These are phyloP conservation scores for Pollicipes pollicipes DNA, from an alignment of 1,140 invertebrate genomes.

Conservation along the genomic window DNA sequence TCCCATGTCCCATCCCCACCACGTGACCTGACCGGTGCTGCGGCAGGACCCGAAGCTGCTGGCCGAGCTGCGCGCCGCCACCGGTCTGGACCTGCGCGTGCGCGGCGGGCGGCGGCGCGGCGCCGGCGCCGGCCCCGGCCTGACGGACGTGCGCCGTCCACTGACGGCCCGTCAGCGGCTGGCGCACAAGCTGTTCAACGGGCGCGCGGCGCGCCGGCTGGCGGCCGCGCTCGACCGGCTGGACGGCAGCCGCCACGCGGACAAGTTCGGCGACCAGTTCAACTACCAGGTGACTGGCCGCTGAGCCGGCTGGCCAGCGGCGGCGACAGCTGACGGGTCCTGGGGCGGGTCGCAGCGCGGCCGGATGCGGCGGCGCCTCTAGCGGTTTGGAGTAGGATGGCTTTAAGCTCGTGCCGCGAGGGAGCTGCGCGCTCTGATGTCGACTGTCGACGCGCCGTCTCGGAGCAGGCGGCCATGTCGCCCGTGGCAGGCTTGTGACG, in stretches of 20 bases:
- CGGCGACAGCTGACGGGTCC: too few relatives aligned
- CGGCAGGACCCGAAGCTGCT: slow-evolving; percentile 40
- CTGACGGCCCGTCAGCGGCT: not conserved
- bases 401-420: too few relatives aligned
- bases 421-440: too few relatives aligned
- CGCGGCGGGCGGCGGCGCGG: slow-evolving; percentile 10
- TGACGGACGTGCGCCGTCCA: not conserved
- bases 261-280: not conserved
- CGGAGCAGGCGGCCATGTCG: too few relatives aligned
- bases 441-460: too few relatives aligned
- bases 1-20: too few relatives aligned
- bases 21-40: slow-evolving; percentile 24
- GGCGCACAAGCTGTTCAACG: not conserved
- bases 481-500: too few relatives aligned
- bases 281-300: not conserved
- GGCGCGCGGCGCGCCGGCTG: not conserved
- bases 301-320: not conserved
- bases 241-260: not conserved
- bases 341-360: too few relatives aligned
- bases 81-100: slow-evolving; percentile 20
- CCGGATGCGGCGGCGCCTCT: too few relatives aligned
- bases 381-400: too few relatives aligned
- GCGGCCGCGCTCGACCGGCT: not conserved
- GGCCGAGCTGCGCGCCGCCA: slow-evolving; percentile 30
- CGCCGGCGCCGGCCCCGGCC: too few relatives aligned